phyloP scores from a whole-genome alignment of 2,888 invertebrate genomes.

The Polia nebulosa region DNA sequence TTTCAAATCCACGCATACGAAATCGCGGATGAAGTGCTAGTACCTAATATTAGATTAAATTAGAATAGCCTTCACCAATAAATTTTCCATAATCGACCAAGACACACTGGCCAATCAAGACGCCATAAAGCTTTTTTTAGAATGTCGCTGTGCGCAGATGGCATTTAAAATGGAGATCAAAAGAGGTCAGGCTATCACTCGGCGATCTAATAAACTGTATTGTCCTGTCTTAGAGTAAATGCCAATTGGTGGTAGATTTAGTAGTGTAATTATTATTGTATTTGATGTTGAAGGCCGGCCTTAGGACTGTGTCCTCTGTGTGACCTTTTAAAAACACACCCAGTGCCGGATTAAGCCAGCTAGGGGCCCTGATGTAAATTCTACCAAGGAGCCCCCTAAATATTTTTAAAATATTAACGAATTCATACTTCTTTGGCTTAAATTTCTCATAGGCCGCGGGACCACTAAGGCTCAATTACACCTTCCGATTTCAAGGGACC shows the following conservation, averaged over 20 bases:
- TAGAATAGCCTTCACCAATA: neutral
- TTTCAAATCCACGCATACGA: too few species aligned
- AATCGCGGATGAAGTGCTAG: too few species aligned
- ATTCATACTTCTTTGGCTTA: too few species aligned
- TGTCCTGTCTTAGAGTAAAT: constrained; percentile 37
- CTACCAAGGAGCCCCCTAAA: too few species aligned
- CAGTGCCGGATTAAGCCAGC: too few species aligned
- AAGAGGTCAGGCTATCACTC: constrained; percentile 38
- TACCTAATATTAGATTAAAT: too few species aligned
- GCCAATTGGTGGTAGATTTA: constrained; percentile 10
- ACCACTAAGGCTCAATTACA: too few species aligned
- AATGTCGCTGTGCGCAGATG: constrained; percentile 39
- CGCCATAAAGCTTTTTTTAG: constrained; percentile 18
- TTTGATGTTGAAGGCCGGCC: neutral
- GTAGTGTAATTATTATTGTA: neutral
- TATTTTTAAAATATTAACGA: too few species aligned
- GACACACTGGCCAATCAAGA: neutral
- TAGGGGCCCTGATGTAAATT: too few species aligned
- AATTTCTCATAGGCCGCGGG: too few species aligned
- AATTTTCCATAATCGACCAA: neutral
- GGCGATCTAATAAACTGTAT: constrained; percentile 45
- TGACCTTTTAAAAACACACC: too few species aligned
- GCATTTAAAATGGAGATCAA: constrained; percentile 39
- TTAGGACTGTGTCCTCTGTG: neutral
- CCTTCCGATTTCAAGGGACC: too few species aligned